Evolutionary conservation across 2,113 vertebrate genomes (phyloP), one percentile per base, ranked within the genome.

Genomic region (Perccottus glenii): DNA sequence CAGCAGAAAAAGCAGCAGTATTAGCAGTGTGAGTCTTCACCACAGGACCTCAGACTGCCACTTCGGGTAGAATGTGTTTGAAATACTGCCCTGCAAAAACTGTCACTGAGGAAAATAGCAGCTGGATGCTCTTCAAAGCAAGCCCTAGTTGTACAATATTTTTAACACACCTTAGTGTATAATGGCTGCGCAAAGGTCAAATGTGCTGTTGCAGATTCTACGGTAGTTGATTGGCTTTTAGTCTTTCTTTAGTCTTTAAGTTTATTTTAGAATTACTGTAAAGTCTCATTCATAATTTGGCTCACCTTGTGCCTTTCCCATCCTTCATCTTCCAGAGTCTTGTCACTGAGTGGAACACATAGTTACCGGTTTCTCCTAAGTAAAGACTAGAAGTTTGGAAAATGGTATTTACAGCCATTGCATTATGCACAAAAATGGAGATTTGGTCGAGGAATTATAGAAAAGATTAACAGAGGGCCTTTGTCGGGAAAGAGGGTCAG

Each of bases 81-180:
- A 91, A 88, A 89, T 89, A 86, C 73, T 64, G 74, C 57, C 50
- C 80, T 78, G 64, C 61, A 90, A 90, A 91, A 85, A 90, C 14
- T 4, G 51, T 27, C 19, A 78, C 73, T 67, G 70, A 81, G 70
- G 81, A 81, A 68, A 87, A 74, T 32, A 83, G 59, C 47, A 78
- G 63, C 64, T 73, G 80, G 76, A 81, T 75, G 52, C 53, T 61
- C 76, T 82, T 84, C 73, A 83, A 55, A 55, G 52, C 32, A n/a
- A 36, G 14, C 33, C 0, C 6, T 55, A 9, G 12, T 9, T 33
- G 36, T 14, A 6, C 11, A 35, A 7, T 14, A 40, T 40, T 40
- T 40, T 40, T 5, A 40, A 40, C 8, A 40, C 38, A 40, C 38
- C 38, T 40, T 40, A 8, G 38, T 8, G 8, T 5, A 3, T 8